A percentile compares a stretch with the other conserved stretches of the same genome.
Evolutionary conservation across 2,888 invertebrate species (phyloP).

Genomic region (Drosophila peninsularis): DNA sequence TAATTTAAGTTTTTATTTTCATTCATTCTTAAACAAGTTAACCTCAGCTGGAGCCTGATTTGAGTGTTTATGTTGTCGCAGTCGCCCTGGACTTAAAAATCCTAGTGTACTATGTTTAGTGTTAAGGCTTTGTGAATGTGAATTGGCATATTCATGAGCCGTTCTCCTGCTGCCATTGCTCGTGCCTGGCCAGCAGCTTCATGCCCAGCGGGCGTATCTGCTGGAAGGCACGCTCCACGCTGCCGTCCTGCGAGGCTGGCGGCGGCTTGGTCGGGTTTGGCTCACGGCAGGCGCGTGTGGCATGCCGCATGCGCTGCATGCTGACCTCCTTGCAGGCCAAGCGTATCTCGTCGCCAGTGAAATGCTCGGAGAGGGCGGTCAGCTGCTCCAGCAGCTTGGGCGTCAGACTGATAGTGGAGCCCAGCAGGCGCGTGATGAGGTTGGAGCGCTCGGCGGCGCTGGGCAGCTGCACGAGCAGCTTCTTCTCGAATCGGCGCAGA

Average conservation of each 20-base stretch:
- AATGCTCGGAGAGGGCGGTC: slow-evolving; percentile 88
- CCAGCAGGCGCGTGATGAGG: slow-evolving; percentile 88
- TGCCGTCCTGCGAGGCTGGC: slow-evolving; percentile 26
- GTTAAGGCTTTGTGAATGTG: background rate
- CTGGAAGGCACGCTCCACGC: slow-evolving; percentile 76
- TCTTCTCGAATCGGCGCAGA: slow-evolving; percentile 93
- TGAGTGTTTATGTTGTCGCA: background rate
- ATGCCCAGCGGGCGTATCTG: slow-evolving; percentile 86
- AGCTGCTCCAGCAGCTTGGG: slow-evolving; percentile 83
- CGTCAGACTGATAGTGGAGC: slow-evolving; percentile 56
- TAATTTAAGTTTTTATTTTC: background rate
- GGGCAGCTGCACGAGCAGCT: slow-evolving; percentile 92
- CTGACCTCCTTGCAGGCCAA: slow-evolving; percentile 94
- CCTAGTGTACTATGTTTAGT: background rate
- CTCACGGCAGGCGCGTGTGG: slow-evolving; percentile 33
- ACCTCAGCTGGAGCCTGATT: background rate
- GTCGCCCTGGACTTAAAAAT: background rate
- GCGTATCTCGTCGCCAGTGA: slow-evolving; percentile 95
- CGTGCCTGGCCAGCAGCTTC: slow-evolving; percentile 86
- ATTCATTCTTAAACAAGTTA: background rate
- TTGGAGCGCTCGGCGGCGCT: slow-evolving; percentile 87
- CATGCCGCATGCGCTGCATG: slow-evolving; percentile 90
- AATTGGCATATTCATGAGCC: slow-evolving; percentile 82
- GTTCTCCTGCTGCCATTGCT: slow-evolving; percentile 88
- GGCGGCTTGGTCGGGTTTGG: slow-evolving; percentile 37